A percentile compares a stretch with the other conserved stretches of the same genome.
phyloP scores from a whole-genome alignment of 2,797 vertebrate species.

The Otus scops region DNA sequence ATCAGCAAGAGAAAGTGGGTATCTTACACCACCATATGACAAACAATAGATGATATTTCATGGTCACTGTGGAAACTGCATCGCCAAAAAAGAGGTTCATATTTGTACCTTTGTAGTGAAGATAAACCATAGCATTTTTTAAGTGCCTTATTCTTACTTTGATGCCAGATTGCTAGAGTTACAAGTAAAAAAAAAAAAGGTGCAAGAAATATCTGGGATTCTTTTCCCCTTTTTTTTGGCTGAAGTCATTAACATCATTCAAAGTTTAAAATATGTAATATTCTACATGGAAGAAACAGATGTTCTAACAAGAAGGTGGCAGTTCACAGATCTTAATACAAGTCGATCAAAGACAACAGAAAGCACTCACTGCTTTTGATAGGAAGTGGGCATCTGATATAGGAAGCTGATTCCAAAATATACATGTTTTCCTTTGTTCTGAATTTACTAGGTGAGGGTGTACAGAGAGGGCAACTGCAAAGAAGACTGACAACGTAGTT shows the following conservation, averaged over 20 bases:
- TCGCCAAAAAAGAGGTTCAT: neutral
- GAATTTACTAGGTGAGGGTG: neutral
- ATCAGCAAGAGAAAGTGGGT: neutral
- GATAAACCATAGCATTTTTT: neutral
- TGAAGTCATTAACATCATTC: neutral
- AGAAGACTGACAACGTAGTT: accelerated
- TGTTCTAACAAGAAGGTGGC: neutral
- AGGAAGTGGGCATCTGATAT: neutral
- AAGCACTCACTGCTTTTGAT: neutral
- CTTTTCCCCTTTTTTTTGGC: neutral
- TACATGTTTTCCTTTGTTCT: neutral
- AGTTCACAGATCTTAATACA: neutral
- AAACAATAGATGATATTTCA: neutral
- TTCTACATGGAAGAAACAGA: neutral
- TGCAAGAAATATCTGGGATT: neutral
- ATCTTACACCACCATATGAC: neutral
- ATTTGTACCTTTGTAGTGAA: neutral
- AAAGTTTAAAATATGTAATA: neutral
- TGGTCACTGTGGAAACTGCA: constrained; percentile 7
- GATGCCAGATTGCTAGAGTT: neutral
- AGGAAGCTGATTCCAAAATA: neutral
- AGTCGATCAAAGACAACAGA: neutral
- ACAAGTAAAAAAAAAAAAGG: neutral
- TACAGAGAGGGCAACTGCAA: neutral
- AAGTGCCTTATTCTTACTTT: neutral